Base-by-base conservation (phyloP, 30 jellyfish, hydroid and myxozoan species). In the Aurelia aurita region DNA sequence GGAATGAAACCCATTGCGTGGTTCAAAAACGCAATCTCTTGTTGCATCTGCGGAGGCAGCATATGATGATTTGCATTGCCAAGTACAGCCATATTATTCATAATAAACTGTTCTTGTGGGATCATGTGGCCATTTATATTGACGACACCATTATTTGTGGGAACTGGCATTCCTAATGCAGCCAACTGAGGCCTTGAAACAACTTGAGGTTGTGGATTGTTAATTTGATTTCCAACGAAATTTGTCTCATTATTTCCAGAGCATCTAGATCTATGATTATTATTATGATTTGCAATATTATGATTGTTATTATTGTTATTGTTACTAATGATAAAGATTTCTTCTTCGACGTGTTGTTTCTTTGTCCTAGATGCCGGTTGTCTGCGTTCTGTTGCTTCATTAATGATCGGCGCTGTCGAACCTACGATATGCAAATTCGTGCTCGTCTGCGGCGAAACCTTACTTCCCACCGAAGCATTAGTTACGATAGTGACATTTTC, bases 1-100 rank as follows among this genome's bases (percentile, higher is more conserved):
- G 96, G 81, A n/a, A 85, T 82, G 53, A 83, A 84, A 9, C 96
- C 94, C 96, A 91, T 91, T n/a, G 98, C 98, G 53, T 91, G 98
- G 63, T 89, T 85, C 26, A 91, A 82, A 72, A 91, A 86, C 9
- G 98, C 98, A 29, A 91, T 91, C 74, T 91, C 98, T 68, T 91
- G 98, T 69, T 92, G 98, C 89, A 73, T 74, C 35, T 85, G 95
- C n/a, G 88, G 88, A 7, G 90, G 92, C 77, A 74, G 77, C 72
- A 90, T 35, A 46, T 74, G 83, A 51, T 90, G 97, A 58, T 77
- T 77, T 51, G 81, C 69, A 69, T 75, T 82, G 53, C 88, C 88
- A 46, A 90, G 45, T 12, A 90, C 88, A 31, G 97, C 95, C 88
- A 90, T 74, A 51, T 91, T 91, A 60, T 91, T 91, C 66, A 91